Evolutionary conservation across 2,797 vertebrate species (phyloP), one percentile per base, ranked within the genome.

Genomic region (Semaprochilodus insignis): DNA sequence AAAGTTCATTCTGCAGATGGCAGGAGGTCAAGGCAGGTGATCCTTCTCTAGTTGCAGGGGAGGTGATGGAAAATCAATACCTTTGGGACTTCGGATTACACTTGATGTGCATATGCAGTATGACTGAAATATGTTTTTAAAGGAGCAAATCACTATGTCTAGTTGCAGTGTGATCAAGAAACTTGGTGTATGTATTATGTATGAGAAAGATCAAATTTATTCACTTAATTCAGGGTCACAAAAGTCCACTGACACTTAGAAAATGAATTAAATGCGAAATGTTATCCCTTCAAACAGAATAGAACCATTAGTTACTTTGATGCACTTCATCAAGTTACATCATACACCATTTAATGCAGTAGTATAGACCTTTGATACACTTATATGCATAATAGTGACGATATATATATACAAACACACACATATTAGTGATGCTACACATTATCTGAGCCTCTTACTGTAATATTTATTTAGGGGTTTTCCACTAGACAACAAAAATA

Each of bases 151-250:
- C 16, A 31, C 48, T 54, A 31, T n/a, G 54, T 44, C 54, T 54
- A 72, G 48, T 52, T 54, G 52, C 51, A 73, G 16, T 25, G 6
- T 73, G 51, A 73, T 73, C 52, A 73, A 73, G 71, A 57, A 73
- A 73, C 71, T 31, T 34, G 25, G 8, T 72, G 0, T 19, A 73
- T 73, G 2, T n/a, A 57, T 59, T 59, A 74, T 74, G 54, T 19
- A 74, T 36, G 72, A 74, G 19, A 36, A 57, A n/a, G 54, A 31
- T 74, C 16, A 27, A 74, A 34, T 57, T 13, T 70, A 70, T 70
- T 70, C 67, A 70, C 67, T 70, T 31, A 34, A 34, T 57, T 73
- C 31, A 57, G 27, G 54, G 19, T 59, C 52, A 19, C 27, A 34
- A 40, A 74, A 15, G 8, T 27, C 52, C 31, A 21, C 5, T 15